phyloP scores from a whole-genome alignment of 2,113 vertebrate species.

The Saimiri boliviensis region DNA sequence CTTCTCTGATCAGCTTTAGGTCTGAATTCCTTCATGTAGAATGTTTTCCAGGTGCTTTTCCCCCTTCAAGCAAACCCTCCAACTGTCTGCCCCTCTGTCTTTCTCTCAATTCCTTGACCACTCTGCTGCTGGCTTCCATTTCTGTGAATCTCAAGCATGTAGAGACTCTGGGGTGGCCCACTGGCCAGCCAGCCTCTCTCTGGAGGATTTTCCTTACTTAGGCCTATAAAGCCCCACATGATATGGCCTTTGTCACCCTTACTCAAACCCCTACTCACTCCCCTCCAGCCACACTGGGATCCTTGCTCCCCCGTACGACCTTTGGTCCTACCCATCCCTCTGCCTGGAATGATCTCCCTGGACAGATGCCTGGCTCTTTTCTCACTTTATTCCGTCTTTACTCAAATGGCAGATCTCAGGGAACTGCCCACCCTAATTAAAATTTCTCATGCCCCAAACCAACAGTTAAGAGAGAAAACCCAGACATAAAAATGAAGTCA shows the following conservation, averaged over 20 bases:
- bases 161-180: not conserved
- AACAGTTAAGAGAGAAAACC: not conserved
- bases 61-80: not conserved
- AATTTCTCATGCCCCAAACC: not conserved
- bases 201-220: not conserved
- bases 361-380: not conserved
- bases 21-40: not conserved
- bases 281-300: not conserved
- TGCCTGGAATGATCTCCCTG: not conserved
- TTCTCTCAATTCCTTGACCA: not conserved
- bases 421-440: not conserved
- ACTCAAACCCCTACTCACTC: not conserved
- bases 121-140: not conserved
- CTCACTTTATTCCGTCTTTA: not conserved
- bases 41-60: not conserved
- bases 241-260: not conserved
- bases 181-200: not conserved
- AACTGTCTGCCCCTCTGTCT: not conserved
- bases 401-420: not conserved
- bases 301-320: not conserved
- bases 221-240: too few species aligned
- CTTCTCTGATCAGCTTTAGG: not conserved
- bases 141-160: not conserved
- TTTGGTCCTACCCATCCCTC: not conserved
- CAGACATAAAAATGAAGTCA: constrained; percentile 5